phyloP scores from a whole-genome alignment of 2,888 invertebrate genomes.

The Phaedon cochleariae region DNA sequence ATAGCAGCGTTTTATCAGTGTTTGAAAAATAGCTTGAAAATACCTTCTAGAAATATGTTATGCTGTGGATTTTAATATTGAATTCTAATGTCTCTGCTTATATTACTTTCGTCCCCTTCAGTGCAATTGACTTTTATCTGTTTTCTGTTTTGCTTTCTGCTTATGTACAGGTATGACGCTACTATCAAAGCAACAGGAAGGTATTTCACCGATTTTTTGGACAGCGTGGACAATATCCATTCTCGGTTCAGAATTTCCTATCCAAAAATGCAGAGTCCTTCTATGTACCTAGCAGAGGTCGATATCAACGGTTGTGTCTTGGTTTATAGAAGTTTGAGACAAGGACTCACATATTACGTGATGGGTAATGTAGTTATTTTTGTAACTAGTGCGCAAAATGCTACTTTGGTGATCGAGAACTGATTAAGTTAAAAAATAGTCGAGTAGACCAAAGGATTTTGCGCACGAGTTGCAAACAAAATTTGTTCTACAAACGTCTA shows the following conservation, averaged over 20 bases:
- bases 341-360: conserved; percentile 83
- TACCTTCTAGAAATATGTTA: neutral
- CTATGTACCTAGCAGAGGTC: conserved; percentile 88
- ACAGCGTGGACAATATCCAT: conserved; percentile 92
- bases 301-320: conserved; percentile 85
- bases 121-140: too few relatives aligned
- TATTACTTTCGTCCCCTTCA: too few relatives aligned
- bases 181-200: conserved; percentile 89
- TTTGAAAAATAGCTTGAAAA: too few relatives aligned
- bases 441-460: neutral
- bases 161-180: conserved; percentile 87
- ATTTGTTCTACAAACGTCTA: too few relatives aligned
- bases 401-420: too few relatives aligned
- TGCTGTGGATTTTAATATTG: neutral
- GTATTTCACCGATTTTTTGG: conserved; percentile 89
- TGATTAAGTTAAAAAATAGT: too few relatives aligned
- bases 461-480: too few relatives aligned
- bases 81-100: too few relatives aligned
- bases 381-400: too few relatives aligned
- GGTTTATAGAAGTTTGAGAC: conserved; percentile 84
- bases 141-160: too few relatives aligned
- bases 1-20: too few relatives aligned
- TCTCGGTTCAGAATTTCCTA: conserved; percentile 92
- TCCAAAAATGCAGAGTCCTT: conserved; percentile 93
- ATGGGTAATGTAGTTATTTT: conserved; percentile 69